phyloP scores from a whole-genome alignment of 1,140 invertebrate species.

The Aphelenchoides fujianensis region DNA sequence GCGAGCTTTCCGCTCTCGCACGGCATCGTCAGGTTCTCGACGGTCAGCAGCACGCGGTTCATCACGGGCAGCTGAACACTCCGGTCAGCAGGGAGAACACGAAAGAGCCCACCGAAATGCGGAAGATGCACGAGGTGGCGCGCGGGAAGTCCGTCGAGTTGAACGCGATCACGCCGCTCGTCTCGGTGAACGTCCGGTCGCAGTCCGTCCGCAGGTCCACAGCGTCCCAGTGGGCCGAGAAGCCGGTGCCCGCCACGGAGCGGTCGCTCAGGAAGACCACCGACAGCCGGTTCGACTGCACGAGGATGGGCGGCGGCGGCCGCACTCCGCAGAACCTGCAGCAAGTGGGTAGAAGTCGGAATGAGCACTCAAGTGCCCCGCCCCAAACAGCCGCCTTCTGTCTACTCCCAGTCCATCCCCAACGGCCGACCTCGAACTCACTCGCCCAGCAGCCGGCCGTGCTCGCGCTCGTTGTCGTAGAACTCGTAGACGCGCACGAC shows the following conservation, averaged over 20 bases:
- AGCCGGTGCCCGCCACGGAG: slow-evolving; percentile 61
- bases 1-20: slow-evolving; percentile 43
- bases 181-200: slow-evolving; percentile 44
- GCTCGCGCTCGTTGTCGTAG: slow-evolving; percentile 40
- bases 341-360: slow-evolving; percentile 10
- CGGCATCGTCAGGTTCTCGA: slow-evolving; percentile 48
- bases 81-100: not conserved
- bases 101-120: slow-evolving; percentile 43
- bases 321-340: slow-evolving; percentile 54
- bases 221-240: slow-evolving; percentile 61
- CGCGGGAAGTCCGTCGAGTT: slow-evolving; percentile 32
- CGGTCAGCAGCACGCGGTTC: slow-evolving; percentile 40
- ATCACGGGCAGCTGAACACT: slow-evolving; percentile 42
- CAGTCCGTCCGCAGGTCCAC: slow-evolving; percentile 55
- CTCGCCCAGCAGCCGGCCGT: slow-evolving; percentile 53
- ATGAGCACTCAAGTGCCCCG: too few species aligned
- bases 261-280: slow-evolving; percentile 63
- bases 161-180: slow-evolving; percentile 45
- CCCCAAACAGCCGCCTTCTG: too few species aligned
- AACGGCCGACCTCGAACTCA: slow-evolving; percentile 48
- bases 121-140: slow-evolving; percentile 41
- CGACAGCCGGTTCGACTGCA: slow-evolving; percentile 60
- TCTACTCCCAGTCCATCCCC: too few species aligned
- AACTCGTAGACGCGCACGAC: slow-evolving; percentile 56
- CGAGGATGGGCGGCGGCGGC: slow-evolving; percentile 53